Evolutionary conservation across 2,113 vertebrate genomes (phyloP).

Genomic region (Agelaius tricolor): DNA sequence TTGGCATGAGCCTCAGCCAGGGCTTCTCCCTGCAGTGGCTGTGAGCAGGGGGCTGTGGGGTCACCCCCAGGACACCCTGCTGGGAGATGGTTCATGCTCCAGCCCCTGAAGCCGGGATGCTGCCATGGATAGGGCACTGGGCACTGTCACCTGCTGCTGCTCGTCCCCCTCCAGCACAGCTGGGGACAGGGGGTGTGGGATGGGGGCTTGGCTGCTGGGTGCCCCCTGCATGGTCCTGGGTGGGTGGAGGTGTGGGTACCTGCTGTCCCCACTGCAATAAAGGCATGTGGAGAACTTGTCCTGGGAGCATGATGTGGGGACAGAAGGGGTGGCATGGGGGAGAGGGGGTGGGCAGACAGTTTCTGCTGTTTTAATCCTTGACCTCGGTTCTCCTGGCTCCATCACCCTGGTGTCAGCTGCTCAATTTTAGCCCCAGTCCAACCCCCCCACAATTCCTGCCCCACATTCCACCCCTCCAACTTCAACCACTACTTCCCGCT

Average conservation of each 20-base stretch:
- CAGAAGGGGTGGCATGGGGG: no score
- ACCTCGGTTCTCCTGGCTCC: neutral
- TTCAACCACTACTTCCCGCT: neutral
- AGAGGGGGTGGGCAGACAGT: accelerated
- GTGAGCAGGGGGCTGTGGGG: neutral
- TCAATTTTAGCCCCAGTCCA: neutral
- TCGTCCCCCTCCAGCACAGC: accelerated
- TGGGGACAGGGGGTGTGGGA: accelerated
- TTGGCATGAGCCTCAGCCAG: slow-evolving; percentile 78
- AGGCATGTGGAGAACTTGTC: neutral
- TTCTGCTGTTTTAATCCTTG: neutral
- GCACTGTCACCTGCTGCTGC: neutral
- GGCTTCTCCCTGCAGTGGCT: slow-evolving; percentile 85
- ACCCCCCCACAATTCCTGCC: neutral
- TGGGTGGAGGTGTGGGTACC: neutral
- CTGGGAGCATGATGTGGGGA: neutral
- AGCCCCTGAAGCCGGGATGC: accelerated
- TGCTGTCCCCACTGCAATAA: neutral
- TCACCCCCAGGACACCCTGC: accelerated
- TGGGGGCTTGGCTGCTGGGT: neutral
- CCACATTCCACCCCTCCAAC: neutral
- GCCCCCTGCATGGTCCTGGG: accelerated
- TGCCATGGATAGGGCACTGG: accelerated
- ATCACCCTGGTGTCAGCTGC: neutral
- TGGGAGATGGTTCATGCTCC: accelerated